phyloP scores from a whole-genome alignment of 2,797 vertebrate species.

The Chloroceryle inda region DNA sequence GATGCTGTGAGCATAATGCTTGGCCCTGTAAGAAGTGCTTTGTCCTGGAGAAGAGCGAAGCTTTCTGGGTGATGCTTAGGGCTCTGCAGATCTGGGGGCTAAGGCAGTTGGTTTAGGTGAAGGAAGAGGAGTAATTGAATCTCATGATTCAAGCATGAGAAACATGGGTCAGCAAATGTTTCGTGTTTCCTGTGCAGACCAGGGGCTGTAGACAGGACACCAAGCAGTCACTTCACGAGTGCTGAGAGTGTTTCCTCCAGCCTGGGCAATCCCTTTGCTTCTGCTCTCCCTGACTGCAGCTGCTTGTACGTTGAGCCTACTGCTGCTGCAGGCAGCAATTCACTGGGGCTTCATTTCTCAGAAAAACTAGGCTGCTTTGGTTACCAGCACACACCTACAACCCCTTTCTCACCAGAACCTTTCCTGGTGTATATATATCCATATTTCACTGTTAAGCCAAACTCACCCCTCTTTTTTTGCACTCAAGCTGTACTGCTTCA shows the following conservation, averaged over 20 bases:
- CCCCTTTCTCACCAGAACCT: not conserved
- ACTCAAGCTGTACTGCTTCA: not conserved
- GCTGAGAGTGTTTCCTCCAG: not conserved
- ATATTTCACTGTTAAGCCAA: not conserved
- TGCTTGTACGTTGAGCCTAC: accelerated
- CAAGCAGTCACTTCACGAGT: accelerated
- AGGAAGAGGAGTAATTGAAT: not conserved
- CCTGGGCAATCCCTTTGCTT: not conserved
- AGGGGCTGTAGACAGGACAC: not conserved
- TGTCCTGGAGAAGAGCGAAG: not conserved
- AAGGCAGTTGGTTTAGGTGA: not conserved
- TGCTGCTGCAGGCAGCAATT: accelerated
- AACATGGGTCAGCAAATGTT: not conserved
- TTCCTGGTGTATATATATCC: not conserved
- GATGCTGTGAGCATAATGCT: not conserved
- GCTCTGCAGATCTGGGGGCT: not conserved
- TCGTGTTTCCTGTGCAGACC: not conserved
- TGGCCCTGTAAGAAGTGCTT: not conserved
- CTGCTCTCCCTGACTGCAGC: not conserved
- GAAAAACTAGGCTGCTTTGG: not conserved
- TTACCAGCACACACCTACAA: not conserved
- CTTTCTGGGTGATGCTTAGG: not conserved
- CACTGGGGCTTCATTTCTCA: not conserved
- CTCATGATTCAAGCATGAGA: not conserved
- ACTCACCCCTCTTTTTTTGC: not conserved